Evolutionary conservation across 2,113 vertebrate genomes (phyloP).

Genomic region (Microtus pennsylvanicus): DNA sequence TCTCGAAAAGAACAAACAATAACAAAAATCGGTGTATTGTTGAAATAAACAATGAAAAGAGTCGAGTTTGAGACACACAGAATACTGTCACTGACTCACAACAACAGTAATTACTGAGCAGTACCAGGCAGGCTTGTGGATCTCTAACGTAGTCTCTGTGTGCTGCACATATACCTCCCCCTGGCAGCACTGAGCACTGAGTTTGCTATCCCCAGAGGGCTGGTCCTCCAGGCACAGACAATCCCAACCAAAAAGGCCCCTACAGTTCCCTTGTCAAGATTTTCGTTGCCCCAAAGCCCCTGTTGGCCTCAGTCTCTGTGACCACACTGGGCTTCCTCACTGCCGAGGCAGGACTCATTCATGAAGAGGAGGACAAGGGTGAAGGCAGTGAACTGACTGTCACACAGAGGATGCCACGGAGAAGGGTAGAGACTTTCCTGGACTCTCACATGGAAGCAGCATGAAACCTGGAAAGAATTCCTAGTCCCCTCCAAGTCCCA

Average conservation of each 20-base stretch:
- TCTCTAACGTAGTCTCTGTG: not conserved
- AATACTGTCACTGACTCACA: not conserved
- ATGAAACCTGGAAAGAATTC: no score
- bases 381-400: not conserved
- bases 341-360: not conserved
- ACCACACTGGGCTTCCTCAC: not conserved
- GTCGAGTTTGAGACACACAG: not conserved
- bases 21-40: not conserved
- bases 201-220: not conserved
- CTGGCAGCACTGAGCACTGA: not conserved
- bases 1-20: not conserved
- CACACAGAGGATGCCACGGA: not conserved
- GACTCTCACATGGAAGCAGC: fast-evolving
- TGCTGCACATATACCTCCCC: not conserved
- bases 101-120: not conserved
- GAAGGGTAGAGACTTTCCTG: not conserved
- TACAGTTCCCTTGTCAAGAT: no score
- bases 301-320: not conserved
- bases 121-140: not conserved
- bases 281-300: not conserved
- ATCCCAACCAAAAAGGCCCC: not conserved
- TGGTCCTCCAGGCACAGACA: not conserved
- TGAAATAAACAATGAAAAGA: not conserved
- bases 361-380: not conserved
- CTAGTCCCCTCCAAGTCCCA: not conserved